phyloP scores from a whole-genome alignment of 2,113 vertebrate genomes.

The Gulo gulo region DNA sequence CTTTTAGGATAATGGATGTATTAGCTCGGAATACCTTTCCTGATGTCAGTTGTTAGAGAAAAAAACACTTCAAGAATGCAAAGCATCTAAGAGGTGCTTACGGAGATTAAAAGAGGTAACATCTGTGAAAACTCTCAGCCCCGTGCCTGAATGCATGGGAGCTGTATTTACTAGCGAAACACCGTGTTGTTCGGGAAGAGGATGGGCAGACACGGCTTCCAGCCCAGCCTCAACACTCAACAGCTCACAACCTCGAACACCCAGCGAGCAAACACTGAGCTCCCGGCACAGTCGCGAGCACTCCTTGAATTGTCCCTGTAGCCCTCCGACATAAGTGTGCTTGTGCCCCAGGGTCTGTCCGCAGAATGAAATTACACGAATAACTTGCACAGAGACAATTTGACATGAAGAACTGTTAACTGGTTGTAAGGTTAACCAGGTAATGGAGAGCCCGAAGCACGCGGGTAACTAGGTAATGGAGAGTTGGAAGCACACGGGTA shows the following conservation, averaged over 20 bases:
- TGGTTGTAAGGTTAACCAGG: background rate
- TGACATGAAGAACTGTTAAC: background rate
- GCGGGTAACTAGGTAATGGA: no score
- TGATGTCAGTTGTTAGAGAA: background rate
- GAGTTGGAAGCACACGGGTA: background rate
- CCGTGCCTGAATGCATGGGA: background rate
- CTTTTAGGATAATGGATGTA: background rate
- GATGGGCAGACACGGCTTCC: background rate
- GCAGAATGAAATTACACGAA: background rate
- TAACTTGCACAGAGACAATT: background rate
- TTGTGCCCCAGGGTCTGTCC: background rate
- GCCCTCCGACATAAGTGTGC: background rate
- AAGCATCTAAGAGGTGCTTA: background rate
- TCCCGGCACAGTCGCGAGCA: background rate
- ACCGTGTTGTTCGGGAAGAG: background rate
- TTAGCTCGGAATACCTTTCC: background rate
- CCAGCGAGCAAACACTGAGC: background rate
- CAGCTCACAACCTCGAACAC: background rate
- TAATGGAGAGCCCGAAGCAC: background rate
- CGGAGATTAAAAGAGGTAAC: background rate
- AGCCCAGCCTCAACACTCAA: background rate
- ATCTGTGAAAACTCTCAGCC: background rate
- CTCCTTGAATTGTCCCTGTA: background rate
- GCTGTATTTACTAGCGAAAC: background rate
- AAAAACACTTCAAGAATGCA: background rate